Base-by-base conservation (phyloP, 2,888 invertebrate genomes). In the Sisyra nigra region DNA sequence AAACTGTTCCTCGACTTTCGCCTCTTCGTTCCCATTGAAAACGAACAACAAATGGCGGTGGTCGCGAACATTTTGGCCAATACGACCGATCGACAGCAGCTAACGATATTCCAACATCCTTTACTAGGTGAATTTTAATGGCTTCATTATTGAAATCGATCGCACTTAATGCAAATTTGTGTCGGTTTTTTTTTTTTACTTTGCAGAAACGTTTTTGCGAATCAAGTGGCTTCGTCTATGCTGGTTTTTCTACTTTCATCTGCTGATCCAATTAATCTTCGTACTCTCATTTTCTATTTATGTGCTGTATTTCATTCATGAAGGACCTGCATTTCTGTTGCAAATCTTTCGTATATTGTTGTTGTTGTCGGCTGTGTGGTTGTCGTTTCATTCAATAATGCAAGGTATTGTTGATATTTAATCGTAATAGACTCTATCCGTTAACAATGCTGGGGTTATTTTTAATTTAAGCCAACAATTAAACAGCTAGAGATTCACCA, bases 201-300 rank as follows among this genome's bases (percentile, higher is more conserved):
- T 46, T 47, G 5, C 41, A 57, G 66, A 67, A 50, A 54, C 62
- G 8, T 68, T 65, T 49, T 57, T 69, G 29, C 57, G 57, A 19
- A 52, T 69, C 18, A 71, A 71, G 53, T 71, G 71, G 71, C 50
- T 59, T n/a, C 62, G 58, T 48, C 60, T 70, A 14, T 56, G 66
- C 35, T 54, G 57, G 36, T 66, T 69, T 47, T 71, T 71, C 51
- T 64, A 62, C 43, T 48, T 62, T 15, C 54, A 67, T 39, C 57
- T 66, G 7, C 47, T 53, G 14, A 51, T 60, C 14, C 65, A 67
- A 44, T 49, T 59, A 2, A 47, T 59, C 8, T 65, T 66, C 47
- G 66, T 65, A 14, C 45, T 57, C 2, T 61, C 63, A 7, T 50
- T 67, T 31, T 66, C 67, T 2, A 44, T 52, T 10, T 63, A 62